Evolutionary conservation across 1,140 invertebrate species (phyloP), one percentile per base, ranked within the genome.

Genomic region (Drosophila lowei): DNA sequence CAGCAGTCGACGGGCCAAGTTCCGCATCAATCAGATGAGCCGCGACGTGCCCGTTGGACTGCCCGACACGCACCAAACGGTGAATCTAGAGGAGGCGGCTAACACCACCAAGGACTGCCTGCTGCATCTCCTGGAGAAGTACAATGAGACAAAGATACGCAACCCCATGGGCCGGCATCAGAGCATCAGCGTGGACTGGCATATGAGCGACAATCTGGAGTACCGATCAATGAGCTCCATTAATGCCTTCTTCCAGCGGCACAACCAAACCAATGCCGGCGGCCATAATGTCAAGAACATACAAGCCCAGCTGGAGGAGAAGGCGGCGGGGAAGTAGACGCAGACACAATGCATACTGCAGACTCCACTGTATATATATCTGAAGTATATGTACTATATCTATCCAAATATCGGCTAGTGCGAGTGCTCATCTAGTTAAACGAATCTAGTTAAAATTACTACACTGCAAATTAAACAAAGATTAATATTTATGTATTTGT

Each of bases 61-160:
- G n/a, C 92, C 92, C 41, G 93, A 94, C 15, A 92, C 92, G 34
- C 92, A 93, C 55, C 93, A 93, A 55, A 92, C 92, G 8, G 93
- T 93, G 60, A 93, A 93, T 57, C 78, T 91, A 48, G 92, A 92
- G 66, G 93, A 93, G 81, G 94, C 93, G 25, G 93, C 93, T 6
- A 94, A 93, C 63, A 94, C 94, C 66, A 95, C 95, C 8, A 95
- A 96, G 90, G 94, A 96, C 85, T 92, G 96, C 16, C 86, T 96
- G 28, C 81, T 96, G 16, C 94, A 95, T 90, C 90, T 96, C 44
- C 85, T 96, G 34, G 94, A 95, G 58, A 95, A 95, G 89, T 96
- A 95, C 94, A 94, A 94, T 2, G 94, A 95, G 48, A 92, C 81
- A 1, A 83, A 91, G 28, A 73, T 72, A 16, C 79, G 79, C 30